Evolutionary conservation across 2,797 vertebrate genomes (phyloP), one percentile per base, ranked within the genome.

Genomic region (Salmo trutta): DNA sequence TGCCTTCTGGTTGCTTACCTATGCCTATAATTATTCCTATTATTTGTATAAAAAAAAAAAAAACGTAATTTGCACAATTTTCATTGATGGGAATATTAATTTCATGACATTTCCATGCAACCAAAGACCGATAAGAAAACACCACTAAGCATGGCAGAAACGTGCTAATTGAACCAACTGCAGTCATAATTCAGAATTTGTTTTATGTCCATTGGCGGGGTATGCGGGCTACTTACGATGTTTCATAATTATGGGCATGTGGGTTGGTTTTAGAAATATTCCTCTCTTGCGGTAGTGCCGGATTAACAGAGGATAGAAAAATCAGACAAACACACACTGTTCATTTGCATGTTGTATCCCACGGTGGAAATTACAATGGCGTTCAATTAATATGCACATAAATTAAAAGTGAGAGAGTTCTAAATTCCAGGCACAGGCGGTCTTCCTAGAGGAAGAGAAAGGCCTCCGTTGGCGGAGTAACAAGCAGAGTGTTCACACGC

Each of bases 361-460:
- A 94, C 93, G 94, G 93, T 94, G 91, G 89, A 92, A 93, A 94
- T 92, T 91, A 95, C 94, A 95, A 95, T 93, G 82, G 93, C 73
- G 83, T 82, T 83, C 88, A 94, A 94, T 95, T 95, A 95, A 95
- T 92, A 95, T 95, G 94, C 91, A 83, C 94, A 95, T 95, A 94
- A 94, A 94, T 95, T 95, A 95, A 94, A 92, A 94, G 88, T 84
- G 90, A 90, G 91, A 94, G 92, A 89, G 83, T 84, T 88, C 31
- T 91, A 86, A 89, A 94, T 94, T 92, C 90, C 87, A 89, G 90
- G 88, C 91, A 92, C 92, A 93, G 89, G 92, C 91, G 86, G 87
- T 80, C 85, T 84, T 90, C 90, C 91, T 90, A 90, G 85, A 89
- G 85, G 78, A 88, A 82, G 83, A 81, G 86, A 88, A 83, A 71